Conservation (phyloP, 2,797 vertebrate genomes). For the Thunnus albacares region DNA sequence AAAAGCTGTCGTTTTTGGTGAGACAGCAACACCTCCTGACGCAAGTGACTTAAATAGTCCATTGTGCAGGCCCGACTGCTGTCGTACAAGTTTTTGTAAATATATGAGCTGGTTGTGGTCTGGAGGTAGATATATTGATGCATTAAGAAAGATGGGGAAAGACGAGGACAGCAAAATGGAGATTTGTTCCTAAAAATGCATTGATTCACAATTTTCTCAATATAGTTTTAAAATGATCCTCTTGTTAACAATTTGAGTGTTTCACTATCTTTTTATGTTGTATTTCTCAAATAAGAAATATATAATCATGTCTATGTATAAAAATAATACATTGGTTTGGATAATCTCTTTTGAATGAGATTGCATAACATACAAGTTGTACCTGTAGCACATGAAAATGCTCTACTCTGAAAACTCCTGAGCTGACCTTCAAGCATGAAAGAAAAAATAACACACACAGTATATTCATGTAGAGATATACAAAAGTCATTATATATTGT, state of each 20-base stretch:
- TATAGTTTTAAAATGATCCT: neutral
- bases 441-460: no score
- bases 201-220: no score
- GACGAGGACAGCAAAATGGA: neutral
- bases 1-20: constrained; percentile 68
- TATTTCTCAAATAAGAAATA: neutral
- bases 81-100: constrained; percentile 33
- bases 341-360: neutral
- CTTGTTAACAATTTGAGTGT: neutral
- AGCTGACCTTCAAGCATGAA: no score
- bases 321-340: neutral
- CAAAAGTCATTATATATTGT: no score
- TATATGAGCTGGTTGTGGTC: constrained; percentile 7
- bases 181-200: no score
- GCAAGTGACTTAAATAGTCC: constrained; percentile 72
- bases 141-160: neutral
- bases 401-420: no score
- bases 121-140: constrained; percentile 17
- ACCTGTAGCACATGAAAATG: no score
- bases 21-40: constrained; percentile 67
- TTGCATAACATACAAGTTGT: neutral
- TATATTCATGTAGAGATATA: no score
- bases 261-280: neutral
- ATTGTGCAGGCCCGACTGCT: constrained; percentile 41
- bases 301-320: no score